A percentile compares a stretch with the other conserved stretches of the same genome.
Conservation (phyloP, 2,113 vertebrate species). For the Tiliqua scincoides region DNA sequence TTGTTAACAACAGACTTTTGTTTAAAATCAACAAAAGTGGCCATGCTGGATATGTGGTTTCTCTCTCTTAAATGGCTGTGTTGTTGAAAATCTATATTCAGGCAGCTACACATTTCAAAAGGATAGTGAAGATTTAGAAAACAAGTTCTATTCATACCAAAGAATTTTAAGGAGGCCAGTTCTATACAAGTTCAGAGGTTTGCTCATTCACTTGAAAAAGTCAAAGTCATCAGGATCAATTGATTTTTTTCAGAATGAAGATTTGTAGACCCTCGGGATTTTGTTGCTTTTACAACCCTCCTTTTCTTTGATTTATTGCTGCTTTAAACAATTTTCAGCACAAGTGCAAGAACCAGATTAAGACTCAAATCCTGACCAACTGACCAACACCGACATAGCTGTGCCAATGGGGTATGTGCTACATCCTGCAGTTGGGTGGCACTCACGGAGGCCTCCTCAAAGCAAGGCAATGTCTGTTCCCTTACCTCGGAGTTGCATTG, state of each 20-base stretch:
- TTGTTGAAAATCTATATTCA: background rate
- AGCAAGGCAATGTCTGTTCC: no score
- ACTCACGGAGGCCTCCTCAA: no score
- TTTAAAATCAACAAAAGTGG: background rate
- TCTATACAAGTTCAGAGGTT: background rate
- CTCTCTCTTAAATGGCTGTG: background rate
- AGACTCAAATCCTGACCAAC: background rate
- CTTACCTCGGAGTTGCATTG: no score
- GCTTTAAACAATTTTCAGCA: background rate
- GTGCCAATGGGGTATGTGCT: no score
- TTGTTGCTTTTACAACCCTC: background rate
- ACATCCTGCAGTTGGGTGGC: no score
- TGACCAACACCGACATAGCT: no score
- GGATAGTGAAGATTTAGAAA: background rate
- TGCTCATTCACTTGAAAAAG: background rate
- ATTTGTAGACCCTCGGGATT: background rate
- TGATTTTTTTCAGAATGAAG: background rate
- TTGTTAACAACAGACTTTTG: background rate
- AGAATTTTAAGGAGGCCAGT: background rate
- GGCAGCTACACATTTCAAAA: background rate
- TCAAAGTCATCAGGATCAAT: no score
- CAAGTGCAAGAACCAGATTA: background rate
- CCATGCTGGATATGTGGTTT: background rate
- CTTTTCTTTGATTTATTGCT: background rate
- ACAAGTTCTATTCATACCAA: background rate